Evolutionary conservation across 2,888 invertebrate species (phyloP).

Genomic region (Dryobota labecula): DNA sequence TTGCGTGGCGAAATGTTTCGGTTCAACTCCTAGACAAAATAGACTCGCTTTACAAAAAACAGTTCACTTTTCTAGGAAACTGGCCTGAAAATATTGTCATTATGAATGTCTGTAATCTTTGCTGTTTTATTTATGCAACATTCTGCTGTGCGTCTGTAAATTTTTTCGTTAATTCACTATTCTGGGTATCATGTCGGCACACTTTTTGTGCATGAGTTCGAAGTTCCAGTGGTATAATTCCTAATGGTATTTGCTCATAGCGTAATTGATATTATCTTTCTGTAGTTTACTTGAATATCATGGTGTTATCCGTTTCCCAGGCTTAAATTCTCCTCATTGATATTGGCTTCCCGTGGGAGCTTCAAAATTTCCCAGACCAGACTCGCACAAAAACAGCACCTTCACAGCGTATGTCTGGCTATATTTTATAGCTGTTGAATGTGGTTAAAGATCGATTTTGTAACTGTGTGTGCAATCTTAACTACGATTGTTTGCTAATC

Average conservation of each 20-base stretch:
- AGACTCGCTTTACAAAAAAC: constrained; percentile 23
- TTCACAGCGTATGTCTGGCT: constrained; percentile 22
- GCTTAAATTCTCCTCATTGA: constrained; percentile 22
- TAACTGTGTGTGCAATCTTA: constrained; percentile 24
- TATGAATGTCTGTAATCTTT: neutral
- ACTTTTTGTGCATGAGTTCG: neutral
- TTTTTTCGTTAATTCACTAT: constrained; percentile 16
- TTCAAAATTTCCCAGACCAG: constrained; percentile 38
- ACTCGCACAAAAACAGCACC: constrained; percentile 19
- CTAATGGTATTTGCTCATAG: neutral
- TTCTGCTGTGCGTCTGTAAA: neutral
- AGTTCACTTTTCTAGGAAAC: constrained; percentile 19
- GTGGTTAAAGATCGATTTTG: constrained; percentile 13
- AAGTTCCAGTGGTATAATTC: no score
- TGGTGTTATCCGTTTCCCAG: constrained; percentile 30
- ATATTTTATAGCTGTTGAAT: constrained; percentile 26
- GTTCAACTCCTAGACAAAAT: constrained; percentile 42
- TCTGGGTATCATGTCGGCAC: constrained; percentile 1
- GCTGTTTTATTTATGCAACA: neutral
- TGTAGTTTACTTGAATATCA: neutral
- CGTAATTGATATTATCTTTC: constrained; percentile 8
- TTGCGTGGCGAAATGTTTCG: constrained; percentile 51
- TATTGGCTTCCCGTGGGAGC: constrained; percentile 50
- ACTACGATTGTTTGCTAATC: constrained; percentile 35
- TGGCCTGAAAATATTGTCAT: constrained; percentile 5